Evolutionary conservation across 2,888 invertebrate genomes (phyloP), one percentile per base, ranked within the genome.

Genomic region (Julus scanicus): DNA sequence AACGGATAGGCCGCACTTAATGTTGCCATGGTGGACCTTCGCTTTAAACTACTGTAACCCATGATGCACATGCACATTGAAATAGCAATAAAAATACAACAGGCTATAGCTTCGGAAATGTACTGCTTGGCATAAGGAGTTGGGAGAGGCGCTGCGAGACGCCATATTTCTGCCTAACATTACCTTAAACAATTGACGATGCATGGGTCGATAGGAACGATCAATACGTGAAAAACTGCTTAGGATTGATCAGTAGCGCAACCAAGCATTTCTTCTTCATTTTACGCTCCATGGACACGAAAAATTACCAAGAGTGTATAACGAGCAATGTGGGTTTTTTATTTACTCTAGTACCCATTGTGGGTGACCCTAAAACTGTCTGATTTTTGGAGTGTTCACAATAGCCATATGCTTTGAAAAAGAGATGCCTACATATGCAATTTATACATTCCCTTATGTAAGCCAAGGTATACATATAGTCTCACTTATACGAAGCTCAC

Each of bases 1-100:
- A 71, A 71, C 71, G 71, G 71, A 71, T 71, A 17, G 57, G 57
- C 17, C 57, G 57, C 57, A 57, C 57, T 57, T 57, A 20, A 71
- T 71, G 71, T 71, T 71, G 5, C 71, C 20, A 71, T 8, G 71
- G 29, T 71, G 20, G 71, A 71, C 71, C 71, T 71, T 20, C 71
- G 20, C n/a, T 29, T 71, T 71, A 71, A 71, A 71, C 71, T 71
- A 71, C 71, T 29, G 29, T 71, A 71, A 71, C 71, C 20, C 71
- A 29, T 17, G n/a, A n/a, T n/a, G 63, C 17, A 63, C 63, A 63
- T n/a, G 63, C 63, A n/a, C 63, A n/a, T n/a, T 71, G 71, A 71
- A 71, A 71, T 71, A 29, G 0, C 71, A 5, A 71, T 71, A 71
- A 71, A 71, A 71, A 71, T 29, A 29, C 71, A 29, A 9, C 71